Conservation (phyloP, 2,113 vertebrate genomes). For the Oryzias woworae region DNA sequence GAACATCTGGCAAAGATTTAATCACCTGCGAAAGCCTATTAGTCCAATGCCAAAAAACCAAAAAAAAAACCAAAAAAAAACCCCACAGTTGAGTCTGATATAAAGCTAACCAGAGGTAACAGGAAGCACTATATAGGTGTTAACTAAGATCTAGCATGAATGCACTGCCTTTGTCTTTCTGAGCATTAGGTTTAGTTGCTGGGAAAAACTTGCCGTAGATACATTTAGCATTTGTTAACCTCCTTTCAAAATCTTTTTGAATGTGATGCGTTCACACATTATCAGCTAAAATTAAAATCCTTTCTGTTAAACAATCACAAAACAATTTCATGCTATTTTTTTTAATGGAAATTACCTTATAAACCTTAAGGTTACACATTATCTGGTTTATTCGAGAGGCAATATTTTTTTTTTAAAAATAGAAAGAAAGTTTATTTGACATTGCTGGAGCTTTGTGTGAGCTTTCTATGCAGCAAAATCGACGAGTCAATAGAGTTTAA, state of each 20-base stretch:
- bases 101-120: background rate
- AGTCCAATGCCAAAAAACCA: background rate
- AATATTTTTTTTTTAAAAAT: background rate
- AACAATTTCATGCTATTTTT: no score
- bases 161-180: conserved; percentile 1
- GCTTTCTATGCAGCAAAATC: background rate
- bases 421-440: background rate
- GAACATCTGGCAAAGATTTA: conserved; percentile 3
- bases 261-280: no score
- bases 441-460: background rate
- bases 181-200: conserved; percentile 5
- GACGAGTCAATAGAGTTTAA: background rate
- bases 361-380: no score
- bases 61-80: background rate
- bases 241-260: no score
- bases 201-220: no score
- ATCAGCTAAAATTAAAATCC: no score
- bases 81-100: no score
- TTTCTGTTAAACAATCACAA: no score
- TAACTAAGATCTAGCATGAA: conserved; percentile 28
- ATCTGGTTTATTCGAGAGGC: no score
- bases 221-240: no score
- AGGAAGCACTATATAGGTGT: conserved; percentile 12
- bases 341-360: no score
- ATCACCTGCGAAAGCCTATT: conserved; percentile 6